Conservation (phyloP, 2,888 invertebrate species). For the Ethmia dodecea region DNA sequence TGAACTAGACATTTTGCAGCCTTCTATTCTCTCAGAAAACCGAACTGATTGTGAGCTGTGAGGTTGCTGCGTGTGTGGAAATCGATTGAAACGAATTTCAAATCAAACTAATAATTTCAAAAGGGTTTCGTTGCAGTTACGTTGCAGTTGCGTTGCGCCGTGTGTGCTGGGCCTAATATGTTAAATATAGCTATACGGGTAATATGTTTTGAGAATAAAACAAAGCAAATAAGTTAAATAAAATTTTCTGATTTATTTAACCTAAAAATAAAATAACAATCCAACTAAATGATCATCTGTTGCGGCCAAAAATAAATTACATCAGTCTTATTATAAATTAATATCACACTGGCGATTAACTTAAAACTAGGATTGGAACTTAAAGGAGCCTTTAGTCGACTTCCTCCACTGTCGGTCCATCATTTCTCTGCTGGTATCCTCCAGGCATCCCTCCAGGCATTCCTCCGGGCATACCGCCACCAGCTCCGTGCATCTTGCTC, state of each 20-base stretch:
- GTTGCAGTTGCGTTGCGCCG: no score
- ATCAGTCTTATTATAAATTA: conserved; percentile 3
- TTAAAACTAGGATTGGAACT: not conserved
- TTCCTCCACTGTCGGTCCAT: conserved; percentile 52
- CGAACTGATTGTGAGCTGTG: no score
- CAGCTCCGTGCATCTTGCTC: conserved; percentile 77
- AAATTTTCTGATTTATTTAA: not conserved
- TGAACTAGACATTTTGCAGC: no score
- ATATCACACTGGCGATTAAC: conserved; percentile 1
- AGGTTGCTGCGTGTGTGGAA: no score
- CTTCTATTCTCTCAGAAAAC: no score
- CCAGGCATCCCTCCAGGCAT: conserved; percentile 44
- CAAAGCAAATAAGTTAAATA: not conserved
- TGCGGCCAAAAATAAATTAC: not conserved
- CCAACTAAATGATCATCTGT: conserved; percentile 5
- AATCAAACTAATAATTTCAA: no score
- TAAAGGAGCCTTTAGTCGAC: conserved; percentile 35
- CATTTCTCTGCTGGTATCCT: conserved; percentile 18
- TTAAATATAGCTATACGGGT: no score
- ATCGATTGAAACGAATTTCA: no score
- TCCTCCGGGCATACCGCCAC: conserved; percentile 43
- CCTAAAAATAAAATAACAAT: not conserved
- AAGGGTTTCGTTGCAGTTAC: no score
- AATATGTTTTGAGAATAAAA: no score
- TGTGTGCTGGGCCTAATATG: no score